These are phyloP conservation scores for Xylota sylvarum DNA, from an alignment of 2,888 invertebrate species.

Conservation along the genomic window DNA sequence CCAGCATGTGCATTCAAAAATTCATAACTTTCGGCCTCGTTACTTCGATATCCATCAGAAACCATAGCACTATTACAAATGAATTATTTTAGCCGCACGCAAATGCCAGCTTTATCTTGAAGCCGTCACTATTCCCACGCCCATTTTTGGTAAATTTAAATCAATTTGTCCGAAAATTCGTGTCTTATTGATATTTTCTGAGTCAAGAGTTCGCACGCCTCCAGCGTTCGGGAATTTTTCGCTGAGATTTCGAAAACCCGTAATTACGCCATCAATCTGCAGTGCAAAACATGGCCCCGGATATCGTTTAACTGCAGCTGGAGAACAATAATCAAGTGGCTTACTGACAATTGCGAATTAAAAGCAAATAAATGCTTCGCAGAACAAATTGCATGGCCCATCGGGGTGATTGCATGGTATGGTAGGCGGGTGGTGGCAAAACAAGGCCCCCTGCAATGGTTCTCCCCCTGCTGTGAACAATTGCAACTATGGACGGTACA, in stretches of 20 bases:
- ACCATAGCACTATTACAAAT: constrained; percentile 50
- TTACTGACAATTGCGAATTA: constrained; percentile 76
- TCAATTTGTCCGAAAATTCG: constrained; percentile 74
- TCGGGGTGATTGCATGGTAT: constrained; percentile 29
- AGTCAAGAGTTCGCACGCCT: constrained; percentile 56
- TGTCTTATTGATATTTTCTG: constrained; percentile 71
- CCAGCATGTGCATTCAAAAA: constrained; percentile 12
- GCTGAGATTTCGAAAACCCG: constrained; percentile 31
- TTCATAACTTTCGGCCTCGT: constrained; percentile 68
- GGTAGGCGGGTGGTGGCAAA: constrained; percentile 43
- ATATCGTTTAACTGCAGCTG: constrained; percentile 75
- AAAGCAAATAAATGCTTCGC: constrained; percentile 72
- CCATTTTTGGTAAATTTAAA: constrained; percentile 75
- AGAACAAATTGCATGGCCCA: constrained; percentile 63
- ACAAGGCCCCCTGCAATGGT: constrained; percentile 39
- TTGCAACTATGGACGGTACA: constrained; percentile 10
- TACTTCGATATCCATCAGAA: constrained; percentile 55
- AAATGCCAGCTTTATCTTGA: constrained; percentile 71
- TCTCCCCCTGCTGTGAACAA: constrained; percentile 55
- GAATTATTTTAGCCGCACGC: constrained; percentile 69
- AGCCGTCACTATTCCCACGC: constrained; percentile 76
- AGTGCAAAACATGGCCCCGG: constrained; percentile 67
- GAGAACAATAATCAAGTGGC: constrained; percentile 76
- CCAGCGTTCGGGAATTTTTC: constrained; percentile 34
- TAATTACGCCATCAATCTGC: constrained; percentile 72